Base-by-base conservation (phyloP, 2,113 vertebrate species). In the Melanotaenia duboulayi region DNA sequence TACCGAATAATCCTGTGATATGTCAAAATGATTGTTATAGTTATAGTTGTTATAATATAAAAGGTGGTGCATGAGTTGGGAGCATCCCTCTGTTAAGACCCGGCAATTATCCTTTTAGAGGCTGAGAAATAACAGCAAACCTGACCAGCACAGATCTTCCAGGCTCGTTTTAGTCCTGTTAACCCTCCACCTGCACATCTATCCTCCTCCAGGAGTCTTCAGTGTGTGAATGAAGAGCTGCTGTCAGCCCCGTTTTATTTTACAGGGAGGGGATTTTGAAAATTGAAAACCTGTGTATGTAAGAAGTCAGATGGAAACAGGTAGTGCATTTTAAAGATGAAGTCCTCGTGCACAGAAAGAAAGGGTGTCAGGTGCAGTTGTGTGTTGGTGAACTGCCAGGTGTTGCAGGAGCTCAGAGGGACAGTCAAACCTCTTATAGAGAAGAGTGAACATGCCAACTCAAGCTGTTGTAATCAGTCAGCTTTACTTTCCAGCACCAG, bases 281-380 rank as follows among this genome's bases (percentile, higher is more conserved):
- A 88, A 86, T 81, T 75, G 84, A 90, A 85, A 87, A 78, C 51
- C 39, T 22, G 49, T n/a, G n/a, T n/a, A n/a, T 76, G 23, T 46
- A 32, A 17, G 49, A 80, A 49, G 23, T 67, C n/a, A 59, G 14
- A 52, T n/a, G 22, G 52, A 4, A 20, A 7, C 16, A 42, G 11
- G 44, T 14, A 28, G 50, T 60, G 54, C 48, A n/a, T 39, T 69
- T 44, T 63, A 17, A 19, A n/a, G 67, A 58, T 52, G 20, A n/a
- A n/a, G 11, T 57, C 7, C 32, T 5, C 32, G 32, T 35, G 1
- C 32, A 60, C 52, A 46, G 44, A 52, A 4, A 62, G 39, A 55
- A 7, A 49, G 44, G 22, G 46, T 7, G 65, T n/a, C n/a, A n/a
- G n/a, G n/a, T n/a, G n/a, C n/a, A n/a, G n/a, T 4, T 71, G 42